Evolutionary conservation across 1,140 invertebrate species (phyloP).

Genomic region (Cephus cinctus): DNA sequence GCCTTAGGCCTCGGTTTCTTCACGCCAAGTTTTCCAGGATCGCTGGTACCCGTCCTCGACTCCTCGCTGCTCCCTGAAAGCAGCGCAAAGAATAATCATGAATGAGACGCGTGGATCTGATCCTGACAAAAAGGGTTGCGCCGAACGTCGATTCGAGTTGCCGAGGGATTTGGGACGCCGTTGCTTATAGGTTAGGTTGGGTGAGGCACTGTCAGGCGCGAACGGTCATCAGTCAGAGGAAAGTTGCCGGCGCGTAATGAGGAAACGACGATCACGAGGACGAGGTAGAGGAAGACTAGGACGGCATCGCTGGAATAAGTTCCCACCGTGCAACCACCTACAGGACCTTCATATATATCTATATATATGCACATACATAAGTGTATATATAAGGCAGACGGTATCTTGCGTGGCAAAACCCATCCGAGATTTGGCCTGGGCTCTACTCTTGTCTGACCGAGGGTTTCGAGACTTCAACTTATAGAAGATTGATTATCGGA

Average conservation of each 20-base stretch:
- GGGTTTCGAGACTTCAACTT: constrained; percentile 26
- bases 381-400: neutral
- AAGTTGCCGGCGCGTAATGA: neutral
- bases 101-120: no score
- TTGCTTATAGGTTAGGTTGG: neutral
- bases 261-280: neutral
- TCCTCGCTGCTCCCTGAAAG: constrained; percentile 54
- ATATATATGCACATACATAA: neutral
- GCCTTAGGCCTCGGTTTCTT: constrained; percentile 73
- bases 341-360: no score
- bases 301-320: no score
- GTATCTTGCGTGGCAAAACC: neutral
- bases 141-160: neutral
- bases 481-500: constrained; percentile 41
- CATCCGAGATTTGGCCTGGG: neutral
- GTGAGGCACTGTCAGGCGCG: neutral
- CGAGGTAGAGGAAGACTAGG: neutral
- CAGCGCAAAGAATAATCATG: no score
- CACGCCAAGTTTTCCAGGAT: constrained; percentile 54
- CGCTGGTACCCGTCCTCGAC: constrained; percentile 46
- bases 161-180: neutral
- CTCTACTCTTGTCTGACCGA: neutral
- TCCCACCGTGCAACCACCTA: no score
- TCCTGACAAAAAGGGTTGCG: no score
- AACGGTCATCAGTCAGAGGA: neutral